Base-by-base conservation (phyloP, 2,113 vertebrate genomes). In the Erythrolamprus reginae region DNA sequence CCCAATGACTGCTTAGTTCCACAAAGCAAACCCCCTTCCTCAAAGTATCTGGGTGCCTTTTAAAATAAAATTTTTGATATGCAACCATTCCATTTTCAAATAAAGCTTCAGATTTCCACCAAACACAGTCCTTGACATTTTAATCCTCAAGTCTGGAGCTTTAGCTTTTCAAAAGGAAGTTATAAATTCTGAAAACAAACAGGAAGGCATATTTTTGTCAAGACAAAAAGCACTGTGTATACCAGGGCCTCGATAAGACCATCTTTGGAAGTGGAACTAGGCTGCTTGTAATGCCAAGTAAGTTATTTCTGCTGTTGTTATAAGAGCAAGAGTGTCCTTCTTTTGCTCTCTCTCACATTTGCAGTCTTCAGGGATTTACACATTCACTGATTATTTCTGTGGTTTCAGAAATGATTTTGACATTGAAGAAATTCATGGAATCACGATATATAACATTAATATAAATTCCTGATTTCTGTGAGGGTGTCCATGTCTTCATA, bases 231-330 rank as follows among this genome's bases (percentile, higher is more conserved):
- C 65, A 89, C 58, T 82, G 48, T 87, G 56, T 3, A 56, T 86
- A 82, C 6, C n/a, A 15, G 21, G 5, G 53, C 28, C 65, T 48
- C 19, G 9, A 15, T 15, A 93, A 85, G 51, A 13, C 26, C 3
- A 82, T 26, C 10, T 93, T 93, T 86, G 90, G 90, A 65, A 90
- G 51, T 88, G 90, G 92, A 9, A 93, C 89, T n/a, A 52, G 21
- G 21, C 56, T 93, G 50, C 45, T 55, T 5, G 90, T 93, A 56
- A 90, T 38, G 19, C 92, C 90, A 93, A 93, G 90, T 93, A 93
- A 93, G 92, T 26, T 10, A 33, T 50, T n/a, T 1, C 45, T 58
- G 53, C 10, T 5, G 2, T 42, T 10, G 1, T 83, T 38, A 10
- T 48, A 45, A 83, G 19, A 3, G 9, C 1, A 47, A 24, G 42